A percentile compares a stretch with the other conserved stretches of the same genome.
phyloP scores from a whole-genome alignment of 2,797 vertebrate genomes.

The Thalassophryne amazonica region DNA sequence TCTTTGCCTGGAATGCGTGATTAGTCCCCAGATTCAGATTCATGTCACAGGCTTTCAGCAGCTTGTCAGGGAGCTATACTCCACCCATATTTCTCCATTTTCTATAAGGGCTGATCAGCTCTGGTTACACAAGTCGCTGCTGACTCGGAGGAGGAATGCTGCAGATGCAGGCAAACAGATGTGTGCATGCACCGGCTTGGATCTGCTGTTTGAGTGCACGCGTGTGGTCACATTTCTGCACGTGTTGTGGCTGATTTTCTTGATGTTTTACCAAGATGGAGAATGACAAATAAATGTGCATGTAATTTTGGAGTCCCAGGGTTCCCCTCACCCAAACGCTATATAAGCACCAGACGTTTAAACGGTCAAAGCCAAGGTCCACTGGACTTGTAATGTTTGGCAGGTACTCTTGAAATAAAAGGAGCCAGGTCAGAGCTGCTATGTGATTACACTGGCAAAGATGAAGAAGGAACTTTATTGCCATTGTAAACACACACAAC shows the following conservation, averaged over 20 bases:
- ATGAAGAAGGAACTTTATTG: no score
- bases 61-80: conserved; percentile 52
- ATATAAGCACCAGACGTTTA: no score
- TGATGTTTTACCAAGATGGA: not conserved
- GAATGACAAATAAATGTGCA: not conserved
- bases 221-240: not conserved
- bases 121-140: conserved; percentile 53
- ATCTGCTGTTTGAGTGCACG: not conserved
- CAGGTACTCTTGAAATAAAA: no score
- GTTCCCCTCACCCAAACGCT: no score
- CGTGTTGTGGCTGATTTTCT: conserved; percentile 1
- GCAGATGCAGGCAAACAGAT: conserved; percentile 53
- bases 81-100: conserved; percentile 59
- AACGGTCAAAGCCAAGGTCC: no score
- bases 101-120: conserved; percentile 53
- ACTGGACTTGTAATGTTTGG: no score
- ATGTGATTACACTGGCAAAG: no score
- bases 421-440: no score
- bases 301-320: no score
- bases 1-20: conserved; percentile 56
- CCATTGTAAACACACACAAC: no score
- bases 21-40: conserved; percentile 57
- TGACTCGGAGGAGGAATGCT: conserved; percentile 35
- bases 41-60: conserved; percentile 65
- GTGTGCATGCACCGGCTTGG: conserved; percentile 6